These are phyloP conservation scores for Orycteropus afer DNA, from an alignment of 2,113 vertebrate species.

Conservation along the genomic window DNA sequence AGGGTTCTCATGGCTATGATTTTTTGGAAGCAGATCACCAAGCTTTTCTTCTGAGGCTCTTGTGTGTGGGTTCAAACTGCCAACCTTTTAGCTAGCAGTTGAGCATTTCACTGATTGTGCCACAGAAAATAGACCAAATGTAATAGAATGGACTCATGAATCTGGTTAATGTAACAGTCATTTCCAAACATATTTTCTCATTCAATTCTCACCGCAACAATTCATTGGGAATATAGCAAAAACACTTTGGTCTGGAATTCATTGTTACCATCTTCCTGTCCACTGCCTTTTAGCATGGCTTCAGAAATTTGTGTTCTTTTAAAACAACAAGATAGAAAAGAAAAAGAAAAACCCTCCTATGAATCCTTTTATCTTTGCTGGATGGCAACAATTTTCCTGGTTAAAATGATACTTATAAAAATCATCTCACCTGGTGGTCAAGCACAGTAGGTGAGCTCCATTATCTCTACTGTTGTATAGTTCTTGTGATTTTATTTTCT, in stretches of 20 bases:
- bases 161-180: not conserved
- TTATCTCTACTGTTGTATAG: not conserved
- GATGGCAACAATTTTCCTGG: constrained; percentile 10
- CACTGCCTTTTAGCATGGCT: not conserved
- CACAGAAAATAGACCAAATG: not conserved
- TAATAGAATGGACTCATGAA: not conserved
- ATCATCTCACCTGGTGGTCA: not conserved
- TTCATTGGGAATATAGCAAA: not conserved
- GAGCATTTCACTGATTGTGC: not conserved
- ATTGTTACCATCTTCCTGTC: not conserved
- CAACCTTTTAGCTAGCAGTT: not conserved
- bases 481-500: constrained; percentile 38
- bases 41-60: not conserved
- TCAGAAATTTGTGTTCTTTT: not conserved
- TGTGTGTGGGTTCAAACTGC: not conserved
- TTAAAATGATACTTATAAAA: constrained; percentile 49
- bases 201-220: not conserved
- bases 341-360: not conserved
- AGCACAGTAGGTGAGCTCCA: constrained; percentile 13
- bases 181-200: not conserved
- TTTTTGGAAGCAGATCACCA: not conserved
- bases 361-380: not conserved
- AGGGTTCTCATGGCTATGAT: not conserved
- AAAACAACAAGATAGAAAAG: not conserved
- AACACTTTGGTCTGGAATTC: not conserved